Evolutionary conservation across 2,888 invertebrate genomes (phyloP), one percentile per base, ranked within the genome.

Genomic region (Eupithecia pulchellata): DNA sequence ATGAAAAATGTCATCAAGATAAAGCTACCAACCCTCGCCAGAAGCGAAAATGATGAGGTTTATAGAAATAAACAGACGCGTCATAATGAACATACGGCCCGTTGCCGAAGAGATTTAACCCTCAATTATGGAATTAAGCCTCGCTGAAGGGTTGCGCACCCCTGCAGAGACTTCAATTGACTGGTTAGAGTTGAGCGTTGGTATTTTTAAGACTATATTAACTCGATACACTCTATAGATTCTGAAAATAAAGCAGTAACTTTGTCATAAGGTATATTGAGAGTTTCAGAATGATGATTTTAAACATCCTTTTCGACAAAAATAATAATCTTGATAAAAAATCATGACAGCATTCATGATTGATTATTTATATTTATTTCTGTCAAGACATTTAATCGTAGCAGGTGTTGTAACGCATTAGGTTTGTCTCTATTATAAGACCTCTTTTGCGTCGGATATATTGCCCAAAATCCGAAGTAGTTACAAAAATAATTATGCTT

Each of bases 111-210:
- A 86, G 92, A 90, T 91, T 93, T 92, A 92, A 91, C 92, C 92
- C 92, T 93, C 93, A 93, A 93, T 93, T 93, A 93, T 93, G 86
- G 90, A 91, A 93, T 93, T 93, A 93, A 91, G 89, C 88, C 81
- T 83, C 82, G 86, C 76, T 89, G 91, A 92, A 93, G 92, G 93
- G 93, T 92, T 92, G 84, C 77, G 82, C 77, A 78, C 84, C 90
- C 89, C 88, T 84, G 86, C 79, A 78, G 86, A 78, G 86, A 83
- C 79, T 84, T 78, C 84, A 82, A 88, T 87, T 85, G 83, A 84
- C 77, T 77, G 70, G 66, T 68, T 75, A 61, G 61, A 14, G 61
- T 20, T 34, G 61, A 36, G 25, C 36, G 62, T 62, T 64, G 30
- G 13, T 68, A 47, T 64, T 62, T 69, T 29, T 62, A 55, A 61